Evolutionary conservation across 2,888 invertebrate species (phyloP), one percentile per base, ranked within the genome.

Genomic region (Archips crataeganus): DNA sequence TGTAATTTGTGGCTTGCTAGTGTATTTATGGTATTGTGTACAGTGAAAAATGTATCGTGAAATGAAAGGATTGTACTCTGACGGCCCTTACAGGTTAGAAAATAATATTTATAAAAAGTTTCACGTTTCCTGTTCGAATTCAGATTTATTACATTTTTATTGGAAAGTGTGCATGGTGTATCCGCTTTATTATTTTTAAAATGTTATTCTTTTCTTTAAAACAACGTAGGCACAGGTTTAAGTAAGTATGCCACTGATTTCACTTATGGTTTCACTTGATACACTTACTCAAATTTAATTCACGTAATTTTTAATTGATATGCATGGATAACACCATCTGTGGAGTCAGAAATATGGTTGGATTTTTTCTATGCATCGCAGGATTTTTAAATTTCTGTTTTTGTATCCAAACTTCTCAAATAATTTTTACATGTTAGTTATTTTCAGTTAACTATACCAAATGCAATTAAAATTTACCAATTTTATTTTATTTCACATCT

Each of bases 71-170:
- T 83, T 94, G n/a, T 94, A 92, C 78, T 89, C 90, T 0, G 93
- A 93, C 76, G 77, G 84, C 54, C 85, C 87, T 51, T 92, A 92
- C 93, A 94, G 94, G 94, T 94, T 92, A 92, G 90, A 87, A 81
- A 75, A 75, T 66, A 54, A 74, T 70, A 75, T 54, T 59, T 67
- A 70, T 63, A 67, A 69, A 68, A 64, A 51, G 49, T 70, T 15
- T 74, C 49, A 54, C 70, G 51, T 76, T 75, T 72, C 66, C 34
- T 72, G 71, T 51, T 75, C 77, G 74, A 23, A 71, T 67, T 69
- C n/a, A 42, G 65, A 62, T 75, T 72, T n/a, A 13, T 51, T 61
- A 47, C 13, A 62, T 62, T 49, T 69, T 65, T 62, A n/a, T 8
- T 3, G 3, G 2, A 47, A 68, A 75, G 73, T 10, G 63, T 63